phyloP scores from a whole-genome alignment of 2,888 invertebrate species.

The Labia minor region DNA sequence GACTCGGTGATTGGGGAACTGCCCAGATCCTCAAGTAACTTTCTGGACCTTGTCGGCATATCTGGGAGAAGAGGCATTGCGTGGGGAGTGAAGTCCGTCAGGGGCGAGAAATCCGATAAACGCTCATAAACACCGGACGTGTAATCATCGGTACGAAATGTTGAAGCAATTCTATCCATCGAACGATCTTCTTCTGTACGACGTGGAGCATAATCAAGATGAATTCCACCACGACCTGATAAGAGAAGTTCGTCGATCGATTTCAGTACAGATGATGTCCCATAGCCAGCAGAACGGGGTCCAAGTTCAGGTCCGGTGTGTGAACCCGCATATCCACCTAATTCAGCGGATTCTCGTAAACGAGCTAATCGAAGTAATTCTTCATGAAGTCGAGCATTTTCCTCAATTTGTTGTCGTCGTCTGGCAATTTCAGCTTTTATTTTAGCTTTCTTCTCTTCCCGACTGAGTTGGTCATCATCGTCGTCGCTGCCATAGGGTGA shows the following conservation, averaged over 20 bases:
- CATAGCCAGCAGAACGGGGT: constrained; percentile 24
- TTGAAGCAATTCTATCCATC: constrained; percentile 39
- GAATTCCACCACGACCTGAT: constrained; percentile 29
- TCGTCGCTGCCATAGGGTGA: constrained; percentile 41
- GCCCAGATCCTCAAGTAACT: constrained; percentile 39
- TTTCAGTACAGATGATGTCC: constrained; percentile 34
- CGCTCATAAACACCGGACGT: constrained; percentile 37
- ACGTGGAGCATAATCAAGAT: constrained; percentile 27
- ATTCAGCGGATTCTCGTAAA: constrained; percentile 35
- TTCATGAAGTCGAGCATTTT: constrained; percentile 42
- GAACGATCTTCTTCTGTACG: constrained; percentile 38
- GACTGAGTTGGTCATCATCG: constrained; percentile 42
- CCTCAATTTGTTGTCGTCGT: constrained; percentile 47
- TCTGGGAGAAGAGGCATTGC: constrained; percentile 48
- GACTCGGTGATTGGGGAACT: constrained; percentile 35
- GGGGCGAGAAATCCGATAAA: constrained; percentile 37
- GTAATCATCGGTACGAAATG: constrained; percentile 38
- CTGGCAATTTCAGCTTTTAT: constrained; percentile 50
- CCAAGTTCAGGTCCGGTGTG: constrained; percentile 23
- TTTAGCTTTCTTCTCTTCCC: constrained; percentile 47
- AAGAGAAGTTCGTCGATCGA: constrained; percentile 37
- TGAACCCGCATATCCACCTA: constrained; percentile 27
- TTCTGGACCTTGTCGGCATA: constrained; percentile 44
- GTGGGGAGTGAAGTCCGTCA: constrained; percentile 38
- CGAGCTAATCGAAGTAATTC: constrained; percentile 39